Evolutionary conservation across 2,888 invertebrate species (phyloP).

Genomic region (Harpalus rufipes): DNA sequence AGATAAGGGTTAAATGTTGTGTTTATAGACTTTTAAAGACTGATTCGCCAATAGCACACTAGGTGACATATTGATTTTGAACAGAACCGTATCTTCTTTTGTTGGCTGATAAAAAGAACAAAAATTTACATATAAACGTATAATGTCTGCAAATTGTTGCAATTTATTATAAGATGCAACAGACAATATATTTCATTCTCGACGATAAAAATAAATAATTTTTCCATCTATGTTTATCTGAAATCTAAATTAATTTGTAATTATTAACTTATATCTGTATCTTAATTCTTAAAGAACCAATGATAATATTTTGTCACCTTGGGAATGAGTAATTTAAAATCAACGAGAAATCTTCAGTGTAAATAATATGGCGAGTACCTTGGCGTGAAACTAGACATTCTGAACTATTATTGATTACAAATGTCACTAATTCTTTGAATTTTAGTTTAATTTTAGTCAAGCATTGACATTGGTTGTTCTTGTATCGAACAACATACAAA

Average conservation of each 20-base stretch:
- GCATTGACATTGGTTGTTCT: no score
- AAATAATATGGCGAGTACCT: no score
- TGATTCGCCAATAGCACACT: not conserved
- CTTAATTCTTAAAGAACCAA: not conserved
- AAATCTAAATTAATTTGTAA: not conserved
- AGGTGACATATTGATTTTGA: not conserved
- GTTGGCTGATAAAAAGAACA: not conserved
- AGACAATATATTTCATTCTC: no score
- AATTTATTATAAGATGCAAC: no score
- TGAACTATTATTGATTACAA: no score
- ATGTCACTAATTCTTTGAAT: no score
- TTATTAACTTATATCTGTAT: not conserved
- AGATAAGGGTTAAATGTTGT: constrained; percentile 3
- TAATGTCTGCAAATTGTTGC: no score
- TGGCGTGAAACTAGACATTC: no score
- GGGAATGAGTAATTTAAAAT: no score
- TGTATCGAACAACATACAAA: not conserved
- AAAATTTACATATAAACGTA: not conserved
- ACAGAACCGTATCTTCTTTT: not conserved
- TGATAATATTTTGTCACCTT: no score
- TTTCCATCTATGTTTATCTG: not conserved
- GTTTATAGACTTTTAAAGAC: constrained; percentile 31
- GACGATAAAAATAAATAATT: not conserved
- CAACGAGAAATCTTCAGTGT: no score
- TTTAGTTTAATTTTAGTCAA: no score